Percentiles rank a stretch among this genome's conserved stretches.
These are phyloP conservation scores for Nemotelus nigrinus DNA, from an alignment of 2,888 invertebrate species.

Conservation along the genomic window DNA sequence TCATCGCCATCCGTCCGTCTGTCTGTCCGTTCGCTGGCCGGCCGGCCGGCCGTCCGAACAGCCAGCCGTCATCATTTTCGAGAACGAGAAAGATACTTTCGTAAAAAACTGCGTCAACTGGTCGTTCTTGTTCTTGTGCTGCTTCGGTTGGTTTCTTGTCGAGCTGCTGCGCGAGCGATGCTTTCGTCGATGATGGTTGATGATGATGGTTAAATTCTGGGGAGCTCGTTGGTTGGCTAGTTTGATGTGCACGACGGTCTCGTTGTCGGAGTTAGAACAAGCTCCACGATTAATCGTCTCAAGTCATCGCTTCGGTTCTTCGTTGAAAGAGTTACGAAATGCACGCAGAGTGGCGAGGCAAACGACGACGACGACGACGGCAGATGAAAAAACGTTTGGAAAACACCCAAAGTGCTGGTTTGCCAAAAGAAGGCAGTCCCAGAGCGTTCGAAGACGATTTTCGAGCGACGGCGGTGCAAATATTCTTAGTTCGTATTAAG, in stretches of 20 bases:
- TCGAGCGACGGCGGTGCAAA: background rate
- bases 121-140: background rate
- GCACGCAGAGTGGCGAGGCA: background rate
- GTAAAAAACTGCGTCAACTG: background rate
- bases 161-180: background rate
- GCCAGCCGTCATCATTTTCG: conserved; percentile 12
- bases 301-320: conserved; percentile 46
- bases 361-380: background rate
- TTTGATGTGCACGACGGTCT: conserved; percentile 4
- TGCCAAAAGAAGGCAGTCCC: conserved; percentile 24
- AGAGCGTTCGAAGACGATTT: background rate
- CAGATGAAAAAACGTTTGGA: background rate
- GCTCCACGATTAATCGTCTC: conserved; percentile 49
- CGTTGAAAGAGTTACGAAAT: conserved; percentile 1
- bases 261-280: conserved; percentile 34
- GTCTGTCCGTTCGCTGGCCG: background rate
- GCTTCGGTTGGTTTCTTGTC: conserved; percentile 6
- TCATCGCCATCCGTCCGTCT: conserved; percentile 12
- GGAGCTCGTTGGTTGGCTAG: conserved; percentile 27
- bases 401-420: conserved; percentile 23
- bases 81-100: conserved; percentile 8
- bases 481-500: background rate
- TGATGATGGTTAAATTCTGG: background rate
- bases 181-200: background rate
- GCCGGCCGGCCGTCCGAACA: background rate